Base-by-base conservation (phyloP, 2,797 vertebrate species). In the Ptychadena robeensis region DNA sequence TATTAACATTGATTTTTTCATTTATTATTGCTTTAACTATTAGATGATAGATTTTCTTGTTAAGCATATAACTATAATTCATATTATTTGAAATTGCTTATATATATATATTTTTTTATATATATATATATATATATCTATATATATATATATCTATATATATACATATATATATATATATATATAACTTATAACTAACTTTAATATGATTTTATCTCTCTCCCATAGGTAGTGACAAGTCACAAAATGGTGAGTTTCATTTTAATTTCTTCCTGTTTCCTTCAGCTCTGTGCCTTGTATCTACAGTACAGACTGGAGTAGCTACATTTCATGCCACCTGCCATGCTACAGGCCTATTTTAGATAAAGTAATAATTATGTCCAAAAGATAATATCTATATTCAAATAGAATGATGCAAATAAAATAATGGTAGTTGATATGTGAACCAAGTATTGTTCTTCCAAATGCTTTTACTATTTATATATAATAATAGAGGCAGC, bases 191-290 rank as follows among this genome's bases (percentile, higher is more conserved):
- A n/a, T n/a, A n/a, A 53, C 44, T 53, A 53, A 53, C 44, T 9
- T 28, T 28, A 25, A 27, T 32, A 30, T 73, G 9, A 27, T 8
- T 76, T 12, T 48, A 4, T 48, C 38, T 71, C 8, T 35, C 48
- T 64, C 8, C 35, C n/a, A 65, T 31, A 82, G 81, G 73, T 40
- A 77, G 81, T 68, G 81, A 82, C 10, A 74, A 35, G 9, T 64
- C 73, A 34, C 61, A 73, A 74, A 40, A 77, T 32, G 66, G 81
- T 82, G 63, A 82, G 81, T 59, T 27, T 22, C 14, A 35, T 53
- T 67, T 11, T 15, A 6, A 6, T 38, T 38, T 38, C 11, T 6
- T 38, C 9, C 37, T 38, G 1, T n/a, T n/a, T n/a, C n/a, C n/a
- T n/a, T n/a, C n/a, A n/a, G n/a, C n/a, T n/a, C 10, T 40, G 11